phyloP scores from a whole-genome alignment of 2,113 vertebrate genomes.

The Phoxinus phoxinus region DNA sequence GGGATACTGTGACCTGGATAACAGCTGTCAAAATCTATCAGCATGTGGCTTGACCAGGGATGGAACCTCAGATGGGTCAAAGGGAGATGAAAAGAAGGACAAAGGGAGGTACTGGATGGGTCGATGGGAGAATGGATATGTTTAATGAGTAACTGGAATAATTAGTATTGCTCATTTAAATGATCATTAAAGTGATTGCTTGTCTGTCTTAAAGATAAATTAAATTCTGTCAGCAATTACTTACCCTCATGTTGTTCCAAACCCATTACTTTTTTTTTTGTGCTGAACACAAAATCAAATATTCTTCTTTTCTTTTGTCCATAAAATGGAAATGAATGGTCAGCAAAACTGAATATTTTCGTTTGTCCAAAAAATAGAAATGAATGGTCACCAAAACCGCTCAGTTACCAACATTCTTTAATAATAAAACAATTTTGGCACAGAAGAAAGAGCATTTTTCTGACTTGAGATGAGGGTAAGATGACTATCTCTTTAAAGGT shows the following conservation, averaged over 20 bases:
- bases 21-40: slow-evolving; percentile 48
- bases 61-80: slow-evolving; percentile 25
- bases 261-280: neutral
- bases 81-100: slow-evolving; percentile 18
- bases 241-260: neutral
- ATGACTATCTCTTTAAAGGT: neutral
- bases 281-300: too few species aligned
- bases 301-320: neutral
- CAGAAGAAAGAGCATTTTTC: neutral
- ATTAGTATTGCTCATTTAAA: neutral
- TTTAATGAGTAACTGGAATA: slow-evolving; percentile 10
- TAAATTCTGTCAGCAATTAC: neutral
- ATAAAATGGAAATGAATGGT: neutral
- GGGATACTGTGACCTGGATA: slow-evolving; percentile 47
- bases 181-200: neutral
- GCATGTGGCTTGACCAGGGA: slow-evolving; percentile 28
- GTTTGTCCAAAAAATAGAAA: neutral
- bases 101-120: neutral
- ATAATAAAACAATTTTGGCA: too few species aligned
- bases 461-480: neutral
- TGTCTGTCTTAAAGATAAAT: neutral
- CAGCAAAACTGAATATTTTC: neutral
- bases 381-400: neutral
- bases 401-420: neutral
- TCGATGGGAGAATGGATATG: neutral